Conservation (phyloP, 2,113 vertebrate genomes). For the Oreotragus oreotragus region DNA sequence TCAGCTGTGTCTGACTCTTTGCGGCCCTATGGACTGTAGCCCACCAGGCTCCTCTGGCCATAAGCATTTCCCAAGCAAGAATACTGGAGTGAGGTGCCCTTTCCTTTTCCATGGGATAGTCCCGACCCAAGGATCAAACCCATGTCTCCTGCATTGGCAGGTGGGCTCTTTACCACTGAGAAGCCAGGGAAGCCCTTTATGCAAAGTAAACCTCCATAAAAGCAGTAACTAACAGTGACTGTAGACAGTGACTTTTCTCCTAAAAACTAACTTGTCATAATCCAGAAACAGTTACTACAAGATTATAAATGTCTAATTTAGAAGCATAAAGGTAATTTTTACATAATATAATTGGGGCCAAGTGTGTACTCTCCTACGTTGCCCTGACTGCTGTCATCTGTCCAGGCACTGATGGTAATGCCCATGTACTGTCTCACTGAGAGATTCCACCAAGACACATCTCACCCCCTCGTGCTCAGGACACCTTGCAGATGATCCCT, state of each 20-base stretch:
- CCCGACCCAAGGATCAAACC: too few species aligned
- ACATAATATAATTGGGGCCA: not conserved
- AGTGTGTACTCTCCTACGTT: not conserved
- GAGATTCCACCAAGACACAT: not conserved
- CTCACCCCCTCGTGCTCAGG: not conserved
- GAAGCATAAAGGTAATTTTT: not conserved
- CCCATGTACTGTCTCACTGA: too few species aligned
- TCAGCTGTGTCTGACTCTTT: too few species aligned
- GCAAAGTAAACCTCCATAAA: too few species aligned
- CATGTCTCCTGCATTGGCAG: too few species aligned
- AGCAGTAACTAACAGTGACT: not conserved
- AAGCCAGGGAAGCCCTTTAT: not conserved
- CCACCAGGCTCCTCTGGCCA: too few species aligned
- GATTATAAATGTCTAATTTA: not conserved
- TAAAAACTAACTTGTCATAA: not conserved
- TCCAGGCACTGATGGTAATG: rapidly evolving
- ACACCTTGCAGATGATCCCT: not conserved
- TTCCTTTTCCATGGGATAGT: too few species aligned
- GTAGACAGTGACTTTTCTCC: not conserved
- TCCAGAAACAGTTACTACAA: not conserved
- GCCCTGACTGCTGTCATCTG: rapidly evolving
- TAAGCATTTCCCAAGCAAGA: too few species aligned
- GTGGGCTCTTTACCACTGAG: not conserved
- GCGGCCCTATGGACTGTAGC: too few species aligned
- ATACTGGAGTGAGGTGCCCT: too few species aligned